Evolutionary conservation across 37 sponge, comb jelly and placozoan species (phyloP), one percentile per base, ranked within the genome.

Genomic region (Halisarca cf. caerulea): DNA sequence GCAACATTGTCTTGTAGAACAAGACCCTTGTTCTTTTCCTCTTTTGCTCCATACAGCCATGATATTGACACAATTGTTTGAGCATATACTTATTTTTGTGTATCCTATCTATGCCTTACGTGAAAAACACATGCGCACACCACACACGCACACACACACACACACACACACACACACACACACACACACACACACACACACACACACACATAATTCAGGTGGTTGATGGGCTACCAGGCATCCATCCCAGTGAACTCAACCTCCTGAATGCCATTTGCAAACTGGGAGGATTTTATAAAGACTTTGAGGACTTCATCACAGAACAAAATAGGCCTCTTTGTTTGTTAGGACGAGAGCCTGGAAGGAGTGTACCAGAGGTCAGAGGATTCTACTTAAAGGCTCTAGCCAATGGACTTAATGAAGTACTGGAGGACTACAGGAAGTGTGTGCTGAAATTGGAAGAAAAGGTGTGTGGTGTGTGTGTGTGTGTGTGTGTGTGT

Each of bases 211-310:
- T n/a, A n/a, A 21, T 39, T 17, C 41, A 90, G 95, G 85, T 94
- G 32, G 62, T 55, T 54, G 66, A 82, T 4, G 82, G 34, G 28
- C 70, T 94, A 30, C 92, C 92, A 18, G 89, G 85, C 69, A 84
- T 91, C 15, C 95, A 94, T 59, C 87, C 87, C 38, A 89, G 95
- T 60, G 95, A 94, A 54, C 81, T 84, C 1, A 25, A n/a, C 14
- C 37, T 91, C 33, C 61, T 94, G 59, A 94, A 94, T 79, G 79
- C 74, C 51, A 78, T 94, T 28, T 87, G 82, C 51, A 18, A 78
- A n/a, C 90, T 94, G 11, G 95, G 95, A 2, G 83, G 83, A 0
- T 84, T 88, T 66, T 89, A 94, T 78, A 45, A 74, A 34, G 80
- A 62, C 17, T 82, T 94, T n/a, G 73, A 72, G 18, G 81, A 69